These are phyloP conservation scores for Physocephala rufipes DNA, from an alignment of 2,888 invertebrate genomes.

Conservation along the genomic window DNA sequence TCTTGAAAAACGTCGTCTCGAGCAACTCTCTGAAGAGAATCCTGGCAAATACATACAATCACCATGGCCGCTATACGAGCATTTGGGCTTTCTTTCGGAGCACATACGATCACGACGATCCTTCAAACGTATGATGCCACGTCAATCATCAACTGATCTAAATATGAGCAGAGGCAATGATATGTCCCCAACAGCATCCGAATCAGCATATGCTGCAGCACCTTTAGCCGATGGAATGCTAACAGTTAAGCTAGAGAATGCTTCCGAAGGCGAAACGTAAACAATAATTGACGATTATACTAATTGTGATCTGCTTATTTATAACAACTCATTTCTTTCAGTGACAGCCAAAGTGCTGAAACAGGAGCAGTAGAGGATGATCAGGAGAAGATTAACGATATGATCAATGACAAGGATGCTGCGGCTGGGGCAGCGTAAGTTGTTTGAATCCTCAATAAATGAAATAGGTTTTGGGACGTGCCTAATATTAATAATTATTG, in stretches of 20 bases:
- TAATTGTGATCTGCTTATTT: no score
- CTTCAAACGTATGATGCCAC: conserved; percentile 58
- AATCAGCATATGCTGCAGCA: conserved; percentile 1
- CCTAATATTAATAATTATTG: no score
- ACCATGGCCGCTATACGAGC: conserved; percentile 64
- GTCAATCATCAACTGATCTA: conserved; percentile 37
- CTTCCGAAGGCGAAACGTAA: conserved; percentile 46
- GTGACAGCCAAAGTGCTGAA: conserved; percentile 47
- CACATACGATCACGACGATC: conserved; percentile 64
- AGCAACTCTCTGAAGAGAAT: conserved; percentile 54
- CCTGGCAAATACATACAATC: conserved; percentile 54
- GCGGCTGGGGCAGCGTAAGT: background rate
- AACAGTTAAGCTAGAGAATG: conserved; percentile 50
- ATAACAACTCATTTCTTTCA: conserved; percentile 33
- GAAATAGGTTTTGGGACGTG: no score
- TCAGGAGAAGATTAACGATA: background rate
- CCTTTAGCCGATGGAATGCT: conserved; percentile 48
- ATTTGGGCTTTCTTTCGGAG: conserved; percentile 62
- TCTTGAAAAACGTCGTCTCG: conserved; percentile 65
- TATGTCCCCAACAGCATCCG: conserved; percentile 1
- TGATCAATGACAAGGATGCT: background rate
- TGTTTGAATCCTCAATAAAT: background rate
- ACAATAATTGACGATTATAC: background rate
- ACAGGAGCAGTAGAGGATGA: background rate
- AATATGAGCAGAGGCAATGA: conserved; percentile 9